phyloP scores from a whole-genome alignment of 2,888 invertebrate genomes.

The Phortica magna region DNA sequence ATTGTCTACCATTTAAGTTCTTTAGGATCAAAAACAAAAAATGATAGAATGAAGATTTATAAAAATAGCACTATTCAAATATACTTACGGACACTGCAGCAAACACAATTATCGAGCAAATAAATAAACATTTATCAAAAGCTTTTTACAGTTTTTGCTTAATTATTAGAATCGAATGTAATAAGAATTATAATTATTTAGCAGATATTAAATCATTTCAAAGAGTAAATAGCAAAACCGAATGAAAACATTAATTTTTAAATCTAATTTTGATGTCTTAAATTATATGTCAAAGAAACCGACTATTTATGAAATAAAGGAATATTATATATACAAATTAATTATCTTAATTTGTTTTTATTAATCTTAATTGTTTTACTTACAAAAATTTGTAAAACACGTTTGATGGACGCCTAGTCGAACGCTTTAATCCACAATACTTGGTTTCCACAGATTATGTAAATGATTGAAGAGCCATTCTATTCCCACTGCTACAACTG shows the following conservation, averaged over 20 bases:
- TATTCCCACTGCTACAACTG: too few species aligned
- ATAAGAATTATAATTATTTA: neutral
- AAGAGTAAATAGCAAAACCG: neutral
- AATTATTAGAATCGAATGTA: neutral
- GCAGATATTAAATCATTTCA: neutral
- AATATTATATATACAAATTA: constrained; percentile 2
- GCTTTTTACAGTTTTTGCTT: neutral
- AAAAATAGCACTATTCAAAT: too few species aligned
- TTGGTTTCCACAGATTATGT: too few species aligned
- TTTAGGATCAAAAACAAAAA: too few species aligned
- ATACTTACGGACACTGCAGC: neutral
- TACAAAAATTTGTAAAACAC: too few species aligned
- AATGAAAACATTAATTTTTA: constrained; percentile 54
- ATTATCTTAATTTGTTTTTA: too few species aligned
- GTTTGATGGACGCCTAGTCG: too few species aligned
- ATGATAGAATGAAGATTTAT: too few species aligned
- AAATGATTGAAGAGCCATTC: too few species aligned
- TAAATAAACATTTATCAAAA: neutral
- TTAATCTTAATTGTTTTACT: too few species aligned
- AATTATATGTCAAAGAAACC: constrained; percentile 40
- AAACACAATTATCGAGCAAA: neutral
- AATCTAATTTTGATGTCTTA: constrained; percentile 67
- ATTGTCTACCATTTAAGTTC: too few species aligned
- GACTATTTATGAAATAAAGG: constrained; percentile 21
- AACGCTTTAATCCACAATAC: too few species aligned